These are phyloP conservation scores for Zaprionus camerounensis DNA, from an alignment of 1,140 invertebrate genomes.

Conservation along the genomic window DNA sequence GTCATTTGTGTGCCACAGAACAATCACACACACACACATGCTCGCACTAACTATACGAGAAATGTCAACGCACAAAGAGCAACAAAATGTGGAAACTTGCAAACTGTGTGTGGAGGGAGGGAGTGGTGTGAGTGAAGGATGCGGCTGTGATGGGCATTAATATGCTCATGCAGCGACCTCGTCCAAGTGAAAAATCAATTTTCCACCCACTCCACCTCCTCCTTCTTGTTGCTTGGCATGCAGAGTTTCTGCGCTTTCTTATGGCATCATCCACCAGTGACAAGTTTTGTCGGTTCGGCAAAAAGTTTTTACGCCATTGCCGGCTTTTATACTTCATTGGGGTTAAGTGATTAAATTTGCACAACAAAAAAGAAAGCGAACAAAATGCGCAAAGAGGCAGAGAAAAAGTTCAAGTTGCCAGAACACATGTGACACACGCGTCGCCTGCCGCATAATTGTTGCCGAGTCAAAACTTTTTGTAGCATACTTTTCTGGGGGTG, in stretches of 20 bases:
- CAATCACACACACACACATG: conserved; percentile 22
- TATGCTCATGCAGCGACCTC: conserved; percentile 70
- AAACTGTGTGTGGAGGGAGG: not conserved
- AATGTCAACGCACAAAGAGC: conserved; percentile 55
- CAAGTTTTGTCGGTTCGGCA: conserved; percentile 57
- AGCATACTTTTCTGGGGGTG: conserved; percentile 24
- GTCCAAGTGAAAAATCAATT: conserved; percentile 77
- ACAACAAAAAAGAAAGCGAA: conserved; percentile 49
- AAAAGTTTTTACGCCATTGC: conserved; percentile 53
- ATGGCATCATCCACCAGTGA: conserved; percentile 32
- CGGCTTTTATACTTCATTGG: conserved; percentile 69
- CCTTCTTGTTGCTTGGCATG: too few species aligned
- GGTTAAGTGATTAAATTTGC: conserved; percentile 81
- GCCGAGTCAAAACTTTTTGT: conserved; percentile 44
- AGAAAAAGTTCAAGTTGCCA: conserved; percentile 24
- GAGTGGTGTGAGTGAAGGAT: not conserved
- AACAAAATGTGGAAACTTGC: conserved; percentile 35
- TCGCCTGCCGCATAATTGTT: conserved; percentile 59
- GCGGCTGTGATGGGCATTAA: conserved; percentile 51
- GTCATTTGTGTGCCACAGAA: conserved; percentile 59
- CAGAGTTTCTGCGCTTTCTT: conserved; percentile 30
- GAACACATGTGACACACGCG: conserved; percentile 49
- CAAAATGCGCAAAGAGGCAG: conserved; percentile 12
- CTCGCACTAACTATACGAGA: conserved; percentile 24
- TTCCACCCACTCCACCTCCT: conserved; percentile 26